These are phyloP conservation scores for Crocidura indochinensis DNA, from an alignment of 2,797 vertebrate species.

Conservation along the genomic window DNA sequence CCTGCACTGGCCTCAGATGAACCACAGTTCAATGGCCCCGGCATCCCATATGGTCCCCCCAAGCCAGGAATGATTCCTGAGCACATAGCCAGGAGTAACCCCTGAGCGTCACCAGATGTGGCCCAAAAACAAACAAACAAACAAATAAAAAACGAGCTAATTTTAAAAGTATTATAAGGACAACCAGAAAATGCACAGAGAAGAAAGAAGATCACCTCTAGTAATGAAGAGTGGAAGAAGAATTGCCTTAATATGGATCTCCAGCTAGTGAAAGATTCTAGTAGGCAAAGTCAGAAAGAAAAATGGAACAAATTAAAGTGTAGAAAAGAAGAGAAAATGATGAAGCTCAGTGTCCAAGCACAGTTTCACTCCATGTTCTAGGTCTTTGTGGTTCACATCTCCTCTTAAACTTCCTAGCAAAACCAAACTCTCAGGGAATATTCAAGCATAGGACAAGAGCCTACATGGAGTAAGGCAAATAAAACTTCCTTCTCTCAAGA, in stretches of 20 bases:
- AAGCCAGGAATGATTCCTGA: no score
- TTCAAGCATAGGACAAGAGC: neutral
- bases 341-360: neutral
- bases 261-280: neutral
- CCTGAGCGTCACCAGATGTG: no score
- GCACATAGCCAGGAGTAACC: no score
- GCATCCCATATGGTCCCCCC: no score
- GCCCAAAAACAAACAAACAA: no score
- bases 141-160: neutral
- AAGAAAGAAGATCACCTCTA: neutral
- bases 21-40: no score
- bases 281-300: neutral
- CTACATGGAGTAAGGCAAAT: neutral
- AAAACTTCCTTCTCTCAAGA: neutral
- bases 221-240: neutral
- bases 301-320: neutral
- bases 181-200: neutral
- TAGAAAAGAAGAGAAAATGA: neutral
- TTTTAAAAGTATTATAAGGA: neutral
- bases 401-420: neutral
- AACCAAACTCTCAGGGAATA: neutral
- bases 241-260: neutral
- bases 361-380: neutral
- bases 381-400: neutral
- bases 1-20: no score